These are phyloP conservation scores for Asteroscopus sphinx DNA, from an alignment of 2,888 invertebrate genomes.

Conservation along the genomic window DNA sequence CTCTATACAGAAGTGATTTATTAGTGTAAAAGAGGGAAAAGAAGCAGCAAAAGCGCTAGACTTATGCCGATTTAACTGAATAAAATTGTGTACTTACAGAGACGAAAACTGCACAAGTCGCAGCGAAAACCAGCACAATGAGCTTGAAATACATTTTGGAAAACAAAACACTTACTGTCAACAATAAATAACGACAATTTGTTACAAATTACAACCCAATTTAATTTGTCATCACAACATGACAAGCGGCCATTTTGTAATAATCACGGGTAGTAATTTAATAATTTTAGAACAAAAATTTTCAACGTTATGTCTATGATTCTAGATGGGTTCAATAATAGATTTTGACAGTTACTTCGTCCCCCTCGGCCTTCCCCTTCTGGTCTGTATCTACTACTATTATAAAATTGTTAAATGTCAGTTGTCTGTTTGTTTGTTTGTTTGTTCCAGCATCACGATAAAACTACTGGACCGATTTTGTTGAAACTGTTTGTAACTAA, in stretches of 20 bases:
- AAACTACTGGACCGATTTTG: too few relatives aligned
- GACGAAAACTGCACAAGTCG: constrained; percentile 56
- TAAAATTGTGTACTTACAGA: constrained; percentile 61
- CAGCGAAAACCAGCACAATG: constrained; percentile 56
- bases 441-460: too few relatives aligned
- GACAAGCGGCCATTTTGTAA: constrained; percentile 28
- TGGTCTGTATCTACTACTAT: too few relatives aligned
- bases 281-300: background rate
- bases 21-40: background rate
- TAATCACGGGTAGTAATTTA: constrained; percentile 4
- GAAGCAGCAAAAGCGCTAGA: background rate
- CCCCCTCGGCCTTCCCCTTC: too few relatives aligned
- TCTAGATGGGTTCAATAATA: too few relatives aligned
- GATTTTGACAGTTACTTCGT: too few relatives aligned
- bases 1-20: background rate
- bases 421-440: too few relatives aligned
- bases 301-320: too few relatives aligned
- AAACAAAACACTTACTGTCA: constrained; percentile 7
- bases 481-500: too few relatives aligned
- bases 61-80: background rate
- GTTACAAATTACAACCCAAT: background rate
- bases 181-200: background rate
- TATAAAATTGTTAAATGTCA: too few relatives aligned
- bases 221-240: constrained; percentile 28
- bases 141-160: constrained; percentile 61